phyloP scores from a whole-genome alignment of 1,140 invertebrate genomes.

The Hypsibius dujardini region DNA sequence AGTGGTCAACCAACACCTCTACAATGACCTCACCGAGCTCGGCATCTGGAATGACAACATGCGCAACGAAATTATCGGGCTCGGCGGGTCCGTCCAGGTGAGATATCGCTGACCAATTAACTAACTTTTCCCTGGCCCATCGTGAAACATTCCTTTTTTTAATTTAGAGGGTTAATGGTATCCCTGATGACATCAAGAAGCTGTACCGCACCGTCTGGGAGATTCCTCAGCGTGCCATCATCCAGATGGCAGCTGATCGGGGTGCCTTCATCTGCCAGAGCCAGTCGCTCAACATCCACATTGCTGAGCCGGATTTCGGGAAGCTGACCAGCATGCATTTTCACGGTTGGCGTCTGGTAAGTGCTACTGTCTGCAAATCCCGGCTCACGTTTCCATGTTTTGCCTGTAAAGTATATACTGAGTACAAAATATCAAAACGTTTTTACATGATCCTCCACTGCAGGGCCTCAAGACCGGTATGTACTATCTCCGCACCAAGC shows the following conservation, averaged over 20 bases:
- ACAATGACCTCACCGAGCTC: conserved; percentile 74
- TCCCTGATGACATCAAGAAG: conserved; percentile 70
- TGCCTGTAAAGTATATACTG: too few relatives aligned
- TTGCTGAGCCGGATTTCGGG: conserved; percentile 76
- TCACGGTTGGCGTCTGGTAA: conserved; percentile 79
- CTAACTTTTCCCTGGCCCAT: too few relatives aligned
- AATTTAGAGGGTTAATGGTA: conserved; percentile 54
- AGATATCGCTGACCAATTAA: too few relatives aligned
- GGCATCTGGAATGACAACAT: conserved; percentile 88
- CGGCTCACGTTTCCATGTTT: too few relatives aligned
- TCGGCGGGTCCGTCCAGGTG: conserved; percentile 74
- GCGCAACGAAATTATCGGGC: conserved; percentile 82
- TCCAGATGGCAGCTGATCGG: conserved; percentile 93
- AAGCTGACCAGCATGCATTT: conserved; percentile 96
- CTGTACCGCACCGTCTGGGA: conserved; percentile 99
- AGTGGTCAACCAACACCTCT: conserved; percentile 86
- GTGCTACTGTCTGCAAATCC: too few relatives aligned
- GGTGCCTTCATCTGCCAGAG: conserved; percentile 97
- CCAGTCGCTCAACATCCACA: conserved; percentile 89
- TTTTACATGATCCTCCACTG: too few relatives aligned
- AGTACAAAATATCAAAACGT: too few relatives aligned
- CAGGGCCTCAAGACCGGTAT: conserved; percentile 95
- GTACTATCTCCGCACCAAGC: conserved; percentile 93
- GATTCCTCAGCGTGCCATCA: conserved; percentile 75
- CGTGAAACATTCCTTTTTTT: conserved; percentile 23